Percentiles rank a stretch among this genome's conserved stretches.
phyloP scores from a whole-genome alignment of 2,113 vertebrate genomes.

The Bos taurus region DNA sequence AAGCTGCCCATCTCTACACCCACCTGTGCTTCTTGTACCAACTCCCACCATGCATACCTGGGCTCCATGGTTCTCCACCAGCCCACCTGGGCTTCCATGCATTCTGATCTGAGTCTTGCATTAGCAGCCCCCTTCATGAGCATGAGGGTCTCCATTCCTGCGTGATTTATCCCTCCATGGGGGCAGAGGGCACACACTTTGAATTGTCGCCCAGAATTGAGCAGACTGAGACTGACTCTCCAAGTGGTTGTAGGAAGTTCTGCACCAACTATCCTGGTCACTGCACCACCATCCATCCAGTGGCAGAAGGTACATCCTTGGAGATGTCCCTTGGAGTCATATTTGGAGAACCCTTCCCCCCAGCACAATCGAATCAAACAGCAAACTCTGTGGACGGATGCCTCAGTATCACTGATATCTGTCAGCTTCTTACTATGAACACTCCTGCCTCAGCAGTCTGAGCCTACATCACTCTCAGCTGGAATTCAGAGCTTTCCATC shows the following conservation, averaged over 20 bases:
- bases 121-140: rapidly evolving
- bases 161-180: too few species aligned
- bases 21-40: rapidly evolving
- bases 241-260: rapidly evolving
- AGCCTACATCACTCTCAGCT: rapidly evolving
- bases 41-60: rapidly evolving
- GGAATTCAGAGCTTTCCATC: too few species aligned
- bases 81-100: not conserved
- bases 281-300: rapidly evolving
- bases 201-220: not conserved
- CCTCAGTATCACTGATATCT: not conserved
- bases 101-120: not conserved
- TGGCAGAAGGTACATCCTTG: not conserved
- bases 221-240: not conserved
- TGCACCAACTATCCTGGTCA: not conserved
- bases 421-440: not conserved
- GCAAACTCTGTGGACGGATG: rapidly evolving
- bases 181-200: not conserved
- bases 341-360: not conserved
- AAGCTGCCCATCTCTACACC: not conserved
- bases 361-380: too few species aligned
- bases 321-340: not conserved
- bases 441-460: not conserved
- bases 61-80: rapidly evolving
- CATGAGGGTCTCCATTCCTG: not conserved